Percentiles rank a stretch among this genome's conserved stretches.
Conservation (phyloP, 2,888 invertebrate genomes). For the Heliconius cydno region DNA sequence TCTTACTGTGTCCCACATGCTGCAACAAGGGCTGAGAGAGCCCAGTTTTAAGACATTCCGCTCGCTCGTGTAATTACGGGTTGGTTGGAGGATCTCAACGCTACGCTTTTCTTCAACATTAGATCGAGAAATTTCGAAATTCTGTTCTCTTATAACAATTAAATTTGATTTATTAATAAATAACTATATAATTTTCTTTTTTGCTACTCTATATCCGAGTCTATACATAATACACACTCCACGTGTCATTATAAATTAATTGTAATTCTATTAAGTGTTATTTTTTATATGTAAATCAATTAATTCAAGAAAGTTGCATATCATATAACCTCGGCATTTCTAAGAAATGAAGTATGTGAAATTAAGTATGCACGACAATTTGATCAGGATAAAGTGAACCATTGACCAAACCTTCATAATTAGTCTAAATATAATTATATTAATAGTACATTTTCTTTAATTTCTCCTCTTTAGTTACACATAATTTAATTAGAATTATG, state of each 20-base stretch:
- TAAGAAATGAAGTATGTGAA: no score
- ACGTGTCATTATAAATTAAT: conserved; percentile 12
- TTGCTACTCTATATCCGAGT: neutral
- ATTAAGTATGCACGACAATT: no score
- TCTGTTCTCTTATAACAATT: neutral
- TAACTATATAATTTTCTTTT: neutral
- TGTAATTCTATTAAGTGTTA: neutral
- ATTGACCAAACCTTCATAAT: neutral
- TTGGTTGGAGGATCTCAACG: no score
- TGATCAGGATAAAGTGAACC: neutral
- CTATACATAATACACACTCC: neutral
- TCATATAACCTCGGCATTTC: conserved; percentile 5
- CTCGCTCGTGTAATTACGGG: no score
- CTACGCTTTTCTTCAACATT: no score
- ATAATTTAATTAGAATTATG: neutral
- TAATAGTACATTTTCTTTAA: neutral
- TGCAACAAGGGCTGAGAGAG: no score
- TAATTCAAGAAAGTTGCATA: conserved; percentile 20
- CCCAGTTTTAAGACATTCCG: no score
- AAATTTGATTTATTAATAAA: neutral
- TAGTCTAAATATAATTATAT: no score
- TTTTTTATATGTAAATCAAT: conserved; percentile 8
- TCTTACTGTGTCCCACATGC: no score
- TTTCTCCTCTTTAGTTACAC: neutral
- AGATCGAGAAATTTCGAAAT: neutral